A percentile compares a stretch with the other conserved stretches of the same genome.
Conservation (phyloP, 2,113 vertebrate species). For the Ctenomys sociabilis region DNA sequence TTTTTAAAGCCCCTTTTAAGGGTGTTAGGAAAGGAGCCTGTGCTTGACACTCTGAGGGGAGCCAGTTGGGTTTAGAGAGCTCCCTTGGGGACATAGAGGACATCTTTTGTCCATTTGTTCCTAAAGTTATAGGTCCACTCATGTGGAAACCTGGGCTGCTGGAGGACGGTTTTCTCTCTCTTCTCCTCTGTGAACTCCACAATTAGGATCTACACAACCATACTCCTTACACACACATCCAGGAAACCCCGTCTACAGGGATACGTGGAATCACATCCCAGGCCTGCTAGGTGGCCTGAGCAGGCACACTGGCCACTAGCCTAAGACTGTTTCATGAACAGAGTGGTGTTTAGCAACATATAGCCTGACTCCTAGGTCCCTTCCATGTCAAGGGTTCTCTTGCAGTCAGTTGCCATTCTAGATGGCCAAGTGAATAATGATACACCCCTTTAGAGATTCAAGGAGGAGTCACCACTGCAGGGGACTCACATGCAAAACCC, state of each 20-base stretch:
- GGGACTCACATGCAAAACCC: fast-evolving
- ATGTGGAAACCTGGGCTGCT: background rate
- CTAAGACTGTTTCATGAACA: background rate
- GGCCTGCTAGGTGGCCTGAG: too few species aligned
- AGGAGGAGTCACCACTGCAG: background rate
- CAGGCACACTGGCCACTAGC: background rate
- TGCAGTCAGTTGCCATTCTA: fast-evolving
- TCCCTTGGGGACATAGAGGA: background rate
- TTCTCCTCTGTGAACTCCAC: background rate
- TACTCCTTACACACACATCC: background rate
- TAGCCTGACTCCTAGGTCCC: background rate
- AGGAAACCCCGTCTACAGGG: background rate
- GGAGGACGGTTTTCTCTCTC: background rate
- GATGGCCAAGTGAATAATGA: background rate
- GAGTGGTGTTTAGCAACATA: background rate
- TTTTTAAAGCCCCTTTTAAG: background rate
- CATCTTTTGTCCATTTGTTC: background rate
- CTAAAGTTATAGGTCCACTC: too few species aligned
- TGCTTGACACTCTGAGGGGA: background rate
- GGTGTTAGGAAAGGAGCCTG: background rate
- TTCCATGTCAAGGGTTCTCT: background rate
- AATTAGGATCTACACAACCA: background rate
- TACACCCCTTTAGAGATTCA: background rate
- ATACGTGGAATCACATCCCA: too few species aligned
- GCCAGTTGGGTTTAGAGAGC: background rate